phyloP scores from a whole-genome alignment of 1,140 invertebrate genomes.

The Bombus haemorrhoidalis region DNA sequence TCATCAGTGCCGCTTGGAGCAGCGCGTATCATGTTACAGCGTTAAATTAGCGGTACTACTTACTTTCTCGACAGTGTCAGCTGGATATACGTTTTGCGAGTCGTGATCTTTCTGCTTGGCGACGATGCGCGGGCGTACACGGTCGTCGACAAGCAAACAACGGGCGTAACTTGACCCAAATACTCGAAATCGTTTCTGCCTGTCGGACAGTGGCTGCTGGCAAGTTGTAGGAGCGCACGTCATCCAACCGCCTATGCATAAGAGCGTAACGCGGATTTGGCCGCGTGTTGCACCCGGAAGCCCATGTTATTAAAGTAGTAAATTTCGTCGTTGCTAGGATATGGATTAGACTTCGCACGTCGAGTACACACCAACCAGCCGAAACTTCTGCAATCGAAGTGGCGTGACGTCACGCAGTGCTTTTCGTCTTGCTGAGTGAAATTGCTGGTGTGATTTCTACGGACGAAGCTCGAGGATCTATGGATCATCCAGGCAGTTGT shows the following conservation, averaged over 20 bases:
- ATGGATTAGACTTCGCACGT: constrained; percentile 70
- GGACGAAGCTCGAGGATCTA: not conserved
- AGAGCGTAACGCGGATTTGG: constrained; percentile 8
- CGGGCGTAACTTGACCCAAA: constrained; percentile 68
- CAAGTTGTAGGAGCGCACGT: constrained; percentile 43
- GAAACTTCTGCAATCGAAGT: constrained; percentile 54
- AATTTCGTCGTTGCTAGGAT: constrained; percentile 68
- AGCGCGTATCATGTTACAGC: constrained; percentile 31
- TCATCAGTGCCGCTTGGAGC: constrained; percentile 19
- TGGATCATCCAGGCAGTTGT: not conserved
- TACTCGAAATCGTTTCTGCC: constrained; percentile 65
- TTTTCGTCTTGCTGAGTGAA: not conserved
- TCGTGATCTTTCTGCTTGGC: not conserved
- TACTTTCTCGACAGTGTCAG: constrained; percentile 48
- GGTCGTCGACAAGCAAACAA: constrained; percentile 48
- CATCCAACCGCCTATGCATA: constrained; percentile 14
- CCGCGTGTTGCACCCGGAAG: constrained; percentile 23
- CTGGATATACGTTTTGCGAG: constrained; percentile 55
- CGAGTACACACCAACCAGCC: not conserved
- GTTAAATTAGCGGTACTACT: constrained; percentile 55
- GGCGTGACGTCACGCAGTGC: not conserved
- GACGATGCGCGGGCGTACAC: not conserved
- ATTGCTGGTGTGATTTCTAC: not conserved
- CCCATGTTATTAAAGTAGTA: constrained; percentile 75
- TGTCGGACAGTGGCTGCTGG: constrained; percentile 55